Evolutionary conservation across 2,888 invertebrate species (phyloP).

Genomic region (Biston stratarius): DNA sequence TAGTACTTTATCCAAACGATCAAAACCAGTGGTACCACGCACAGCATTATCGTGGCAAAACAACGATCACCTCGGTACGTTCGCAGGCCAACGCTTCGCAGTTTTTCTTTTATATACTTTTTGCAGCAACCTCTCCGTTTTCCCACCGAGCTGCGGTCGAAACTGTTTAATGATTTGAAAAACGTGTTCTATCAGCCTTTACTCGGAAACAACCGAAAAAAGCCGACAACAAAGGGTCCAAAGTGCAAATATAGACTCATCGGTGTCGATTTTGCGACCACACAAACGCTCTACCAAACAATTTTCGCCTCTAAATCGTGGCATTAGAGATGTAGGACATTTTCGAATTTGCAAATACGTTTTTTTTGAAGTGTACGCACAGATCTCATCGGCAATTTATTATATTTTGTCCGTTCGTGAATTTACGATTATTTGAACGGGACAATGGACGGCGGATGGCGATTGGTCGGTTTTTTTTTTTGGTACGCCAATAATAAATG

Average conservation of each 20-base stretch:
- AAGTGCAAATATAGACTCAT: conserved; percentile 82
- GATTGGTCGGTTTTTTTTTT: conserved; percentile 77
- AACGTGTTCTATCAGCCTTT: conserved; percentile 87
- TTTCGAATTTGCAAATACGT: conserved; percentile 44
- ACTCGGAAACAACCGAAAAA: conserved; percentile 85
- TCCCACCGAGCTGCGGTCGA: conserved; percentile 78
- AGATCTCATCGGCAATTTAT: conserved; percentile 86
- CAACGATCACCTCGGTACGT: conserved; percentile 71
- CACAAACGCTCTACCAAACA: conserved; percentile 38
- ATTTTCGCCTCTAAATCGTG: conserved; percentile 56
- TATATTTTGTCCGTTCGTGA: conserved; percentile 84
- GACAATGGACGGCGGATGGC: conserved; percentile 73
- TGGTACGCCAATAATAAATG: conserved; percentile 81
- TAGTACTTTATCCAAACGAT: conserved; percentile 29
- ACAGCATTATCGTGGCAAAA: conserved; percentile 68
- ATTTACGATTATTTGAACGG: conserved; percentile 85
- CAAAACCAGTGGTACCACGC: conserved; percentile 53
- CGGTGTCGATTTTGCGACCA: conserved; percentile 53
- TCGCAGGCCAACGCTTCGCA: conserved; percentile 63
- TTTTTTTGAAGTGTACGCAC: conserved; percentile 72
- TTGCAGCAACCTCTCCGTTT: conserved; percentile 66
- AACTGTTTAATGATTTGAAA: conserved; percentile 87
- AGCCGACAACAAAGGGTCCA: conserved; percentile 83
- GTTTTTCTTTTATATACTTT: conserved; percentile 63
- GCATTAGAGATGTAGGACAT: conserved; percentile 39